A percentile compares a stretch with the other conserved stretches of the same genome.
These are phyloP conservation scores for Pygmarrhopalites habei DNA, from an alignment of 1,140 invertebrate species.

Conservation along the genomic window DNA sequence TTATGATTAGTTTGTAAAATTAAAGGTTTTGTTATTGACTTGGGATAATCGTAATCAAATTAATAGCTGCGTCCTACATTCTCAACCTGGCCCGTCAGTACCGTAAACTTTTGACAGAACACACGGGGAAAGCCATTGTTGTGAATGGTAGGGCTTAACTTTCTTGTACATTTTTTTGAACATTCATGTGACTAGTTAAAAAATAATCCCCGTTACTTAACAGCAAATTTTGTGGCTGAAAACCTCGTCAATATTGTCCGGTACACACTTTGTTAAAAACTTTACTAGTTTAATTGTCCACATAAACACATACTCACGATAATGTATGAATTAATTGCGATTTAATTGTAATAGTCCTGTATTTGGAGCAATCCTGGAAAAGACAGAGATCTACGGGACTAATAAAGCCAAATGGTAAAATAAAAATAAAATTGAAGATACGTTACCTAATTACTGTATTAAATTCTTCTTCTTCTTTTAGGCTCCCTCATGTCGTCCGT, in stretches of 20 bases:
- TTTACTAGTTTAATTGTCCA: too few species aligned
- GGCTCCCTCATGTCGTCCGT: conserved; percentile 4
- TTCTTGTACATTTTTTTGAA: background rate
- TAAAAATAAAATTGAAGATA: too few species aligned
- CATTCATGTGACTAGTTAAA: background rate
- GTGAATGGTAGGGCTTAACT: conserved; percentile 6
- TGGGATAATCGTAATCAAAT: too few species aligned
- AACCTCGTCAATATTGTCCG: conserved; percentile 7
- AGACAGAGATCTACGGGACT: conserved; percentile 9
- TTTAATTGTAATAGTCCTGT: background rate
- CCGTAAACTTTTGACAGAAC: conserved; percentile 4
- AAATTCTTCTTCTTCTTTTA: too few species aligned
- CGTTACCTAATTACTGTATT: too few species aligned
- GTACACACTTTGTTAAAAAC: too few species aligned
- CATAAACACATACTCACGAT: too few species aligned
- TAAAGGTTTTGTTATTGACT: too few species aligned
- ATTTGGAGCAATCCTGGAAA: conserved; percentile 4
- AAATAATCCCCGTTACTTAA: background rate
- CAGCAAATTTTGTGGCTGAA: conserved; percentile 12
- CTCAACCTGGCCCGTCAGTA: conserved; percentile 6
- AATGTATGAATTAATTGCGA: too few species aligned
- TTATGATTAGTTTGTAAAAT: too few species aligned
- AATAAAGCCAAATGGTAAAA: conserved; percentile 4
- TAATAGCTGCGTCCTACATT: conserved; percentile 4
- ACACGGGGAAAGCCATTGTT: conserved; percentile 1